Evolutionary conservation across 1,140 invertebrate genomes (phyloP).

Genomic region (Delia radicum): DNA sequence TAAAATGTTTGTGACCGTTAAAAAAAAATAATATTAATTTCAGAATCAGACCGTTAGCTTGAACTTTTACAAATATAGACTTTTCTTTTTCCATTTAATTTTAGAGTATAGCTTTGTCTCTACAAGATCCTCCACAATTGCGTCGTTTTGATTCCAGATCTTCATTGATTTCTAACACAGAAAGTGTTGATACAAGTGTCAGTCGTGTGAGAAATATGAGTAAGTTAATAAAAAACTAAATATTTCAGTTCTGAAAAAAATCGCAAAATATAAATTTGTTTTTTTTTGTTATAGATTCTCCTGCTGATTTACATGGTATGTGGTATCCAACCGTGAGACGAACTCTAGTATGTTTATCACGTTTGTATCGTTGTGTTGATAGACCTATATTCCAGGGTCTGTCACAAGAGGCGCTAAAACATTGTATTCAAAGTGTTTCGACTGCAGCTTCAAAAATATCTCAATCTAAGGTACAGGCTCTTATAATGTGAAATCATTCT

Average conservation of each 20-base stretch:
- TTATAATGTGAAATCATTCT: background rate
- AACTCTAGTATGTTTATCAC: slow-evolving; percentile 91
- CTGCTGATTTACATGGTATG: slow-evolving; percentile 97
- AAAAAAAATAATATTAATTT: too few species aligned
- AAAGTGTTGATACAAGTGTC: slow-evolving; percentile 45
- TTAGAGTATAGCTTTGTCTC: slow-evolving; percentile 71
- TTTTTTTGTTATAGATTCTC: slow-evolving; percentile 63
- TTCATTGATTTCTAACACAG: slow-evolving; percentile 64
- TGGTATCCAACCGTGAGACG: slow-evolving; percentile 98
- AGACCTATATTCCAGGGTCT: slow-evolving; percentile 93
- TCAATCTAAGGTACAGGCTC: slow-evolving; percentile 58
- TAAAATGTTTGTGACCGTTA: too few species aligned
- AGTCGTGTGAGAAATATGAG: slow-evolving; percentile 48
- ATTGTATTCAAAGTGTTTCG: slow-evolving; percentile 88
- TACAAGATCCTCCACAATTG: slow-evolving; percentile 64
- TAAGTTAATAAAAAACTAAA: slow-evolving; percentile 23
- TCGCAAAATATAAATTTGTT: background rate
- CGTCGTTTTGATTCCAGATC: slow-evolving; percentile 67
- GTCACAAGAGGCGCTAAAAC: slow-evolving; percentile 90
- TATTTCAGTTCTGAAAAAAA: background rate
- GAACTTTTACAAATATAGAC: too few species aligned
- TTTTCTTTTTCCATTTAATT: slow-evolving; percentile 29
- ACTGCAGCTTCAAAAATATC: slow-evolving; percentile 73
- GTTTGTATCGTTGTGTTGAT: slow-evolving; percentile 94
- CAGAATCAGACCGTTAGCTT: too few species aligned